A percentile compares a stretch with the other conserved stretches of the same genome.
These are phyloP conservation scores for Eledone cirrhosa DNA, from an alignment of 2,888 invertebrate species.

Conservation along the genomic window DNA sequence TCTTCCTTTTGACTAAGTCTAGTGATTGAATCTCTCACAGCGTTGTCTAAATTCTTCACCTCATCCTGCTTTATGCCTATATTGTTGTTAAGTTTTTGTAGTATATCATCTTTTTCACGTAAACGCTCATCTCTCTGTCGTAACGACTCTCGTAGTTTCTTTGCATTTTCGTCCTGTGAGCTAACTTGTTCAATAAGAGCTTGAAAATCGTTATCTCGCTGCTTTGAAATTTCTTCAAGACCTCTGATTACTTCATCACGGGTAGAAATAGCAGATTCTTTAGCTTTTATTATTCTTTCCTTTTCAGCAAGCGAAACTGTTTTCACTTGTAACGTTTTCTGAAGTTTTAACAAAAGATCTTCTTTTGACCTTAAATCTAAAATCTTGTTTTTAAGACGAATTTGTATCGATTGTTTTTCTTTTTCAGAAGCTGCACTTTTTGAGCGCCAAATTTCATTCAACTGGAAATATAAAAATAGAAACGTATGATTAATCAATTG, in stretches of 20 bases:
- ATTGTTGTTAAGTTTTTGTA: constrained; percentile 50
- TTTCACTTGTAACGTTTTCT: constrained; percentile 48
- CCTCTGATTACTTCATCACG: constrained; percentile 53
- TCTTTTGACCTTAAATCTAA: constrained; percentile 37
- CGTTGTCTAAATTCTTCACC: constrained; percentile 52
- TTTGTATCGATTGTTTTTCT: constrained; percentile 45
- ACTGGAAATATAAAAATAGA: constrained; percentile 25
- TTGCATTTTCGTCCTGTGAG: constrained; percentile 50
- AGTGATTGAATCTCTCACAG: constrained; percentile 46
- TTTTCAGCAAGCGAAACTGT: constrained; percentile 48
- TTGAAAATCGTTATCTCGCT: constrained; percentile 47
- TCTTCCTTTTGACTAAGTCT: constrained; percentile 52
- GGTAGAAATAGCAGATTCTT: constrained; percentile 43
- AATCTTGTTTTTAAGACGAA: constrained; percentile 40
- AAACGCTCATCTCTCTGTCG: constrained; percentile 58
- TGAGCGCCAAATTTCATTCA: constrained; percentile 56
- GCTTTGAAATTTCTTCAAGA: constrained; percentile 50
- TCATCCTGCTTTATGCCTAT: constrained; percentile 54
- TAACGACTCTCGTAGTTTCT: constrained; percentile 52
- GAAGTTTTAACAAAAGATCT: constrained; percentile 41
- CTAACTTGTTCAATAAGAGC: constrained; percentile 54
- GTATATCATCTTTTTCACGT: constrained; percentile 60
- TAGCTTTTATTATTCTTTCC: constrained; percentile 44
- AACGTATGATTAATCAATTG: neutral
- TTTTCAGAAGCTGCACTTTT: constrained; percentile 53